A percentile compares a stretch with the other conserved stretches of the same genome.
Conservation (phyloP, 1,140 invertebrate species). For the Conus betulinus region DNA sequence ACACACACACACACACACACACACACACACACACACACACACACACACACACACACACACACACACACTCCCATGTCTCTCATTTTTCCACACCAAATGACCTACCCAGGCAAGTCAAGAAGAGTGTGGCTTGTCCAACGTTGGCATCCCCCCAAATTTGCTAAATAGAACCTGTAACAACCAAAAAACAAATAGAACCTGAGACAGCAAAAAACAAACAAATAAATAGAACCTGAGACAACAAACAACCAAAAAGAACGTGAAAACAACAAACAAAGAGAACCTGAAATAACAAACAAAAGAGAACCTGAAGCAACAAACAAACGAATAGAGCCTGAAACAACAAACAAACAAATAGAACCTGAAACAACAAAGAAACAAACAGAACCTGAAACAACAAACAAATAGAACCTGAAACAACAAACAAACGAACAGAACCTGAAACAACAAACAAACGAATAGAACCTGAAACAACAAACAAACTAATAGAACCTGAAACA, state of each 20-base stretch:
- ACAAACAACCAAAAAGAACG: too few relatives aligned
- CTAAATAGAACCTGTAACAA: slow-evolving; percentile 87
- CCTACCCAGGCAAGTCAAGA: slow-evolving; percentile 50
- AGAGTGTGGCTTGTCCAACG: slow-evolving; percentile 81
- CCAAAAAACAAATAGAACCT: neutral
- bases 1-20: neutral
- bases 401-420: neutral
- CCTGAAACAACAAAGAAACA: neutral
- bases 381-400: neutral
- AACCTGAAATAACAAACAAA: neutral
- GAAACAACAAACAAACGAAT: neutral
- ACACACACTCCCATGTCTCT: neutral
- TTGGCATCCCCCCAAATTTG: slow-evolving; percentile 92
- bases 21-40: slow-evolving; percentile 3
- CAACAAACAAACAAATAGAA: neutral
- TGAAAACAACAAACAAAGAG: neutral
- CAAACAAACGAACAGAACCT: neutral
- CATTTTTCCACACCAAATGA: slow-evolving; percentile 62
- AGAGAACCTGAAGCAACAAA: neutral
- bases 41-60: slow-evolving; percentile 8
- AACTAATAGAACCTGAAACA: too few relatives aligned
- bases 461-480: too few relatives aligned
- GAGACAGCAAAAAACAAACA: neutral
- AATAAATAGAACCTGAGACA: neutral
- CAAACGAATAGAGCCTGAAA: neutral